Evolutionary conservation across 2,113 vertebrate genomes (phyloP).

Genomic region (Carassius carassius): DNA sequence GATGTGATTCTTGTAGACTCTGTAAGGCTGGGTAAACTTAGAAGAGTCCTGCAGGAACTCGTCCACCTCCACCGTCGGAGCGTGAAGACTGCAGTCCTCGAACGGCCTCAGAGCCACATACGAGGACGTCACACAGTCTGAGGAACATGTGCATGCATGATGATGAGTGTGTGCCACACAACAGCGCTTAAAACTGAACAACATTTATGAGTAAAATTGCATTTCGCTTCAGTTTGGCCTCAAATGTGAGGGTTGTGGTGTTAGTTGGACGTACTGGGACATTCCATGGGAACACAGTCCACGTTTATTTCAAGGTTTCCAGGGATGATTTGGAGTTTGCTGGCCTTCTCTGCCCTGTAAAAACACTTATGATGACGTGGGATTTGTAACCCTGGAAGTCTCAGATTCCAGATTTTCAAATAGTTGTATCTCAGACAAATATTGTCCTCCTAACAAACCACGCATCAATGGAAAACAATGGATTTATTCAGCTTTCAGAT

Average conservation of each 20-base stretch:
- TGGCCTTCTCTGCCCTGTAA: conserved; percentile 89
- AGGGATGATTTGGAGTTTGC: conserved; percentile 93
- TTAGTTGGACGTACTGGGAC: conserved; percentile 83
- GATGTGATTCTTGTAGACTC: conserved; percentile 94
- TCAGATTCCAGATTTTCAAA: too few species aligned
- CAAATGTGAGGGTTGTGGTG: neutral
- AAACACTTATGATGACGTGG: neutral
- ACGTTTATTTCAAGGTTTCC: conserved; percentile 88
- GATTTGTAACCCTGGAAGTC: neutral
- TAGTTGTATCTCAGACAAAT: too few species aligned
- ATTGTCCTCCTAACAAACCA: too few species aligned
- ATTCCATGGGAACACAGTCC: conserved; percentile 90
- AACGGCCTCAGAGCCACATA: conserved; percentile 95
- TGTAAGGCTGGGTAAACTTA: conserved; percentile 89
- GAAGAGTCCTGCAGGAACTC: conserved; percentile 91
- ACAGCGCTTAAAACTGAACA: neutral
- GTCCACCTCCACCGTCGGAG: conserved; percentile 90
- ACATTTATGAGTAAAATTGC: neutral
- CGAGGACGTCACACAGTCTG: conserved; percentile 95
- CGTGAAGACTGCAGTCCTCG: conserved; percentile 77
- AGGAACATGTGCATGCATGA: neutral
- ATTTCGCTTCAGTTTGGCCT: neutral
- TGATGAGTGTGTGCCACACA: neutral
- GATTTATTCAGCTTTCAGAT: too few species aligned
- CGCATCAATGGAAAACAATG: too few species aligned